These are phyloP conservation scores for Amphipyra tragopoginis DNA, from an alignment of 2,888 invertebrate genomes.

Conservation along the genomic window DNA sequence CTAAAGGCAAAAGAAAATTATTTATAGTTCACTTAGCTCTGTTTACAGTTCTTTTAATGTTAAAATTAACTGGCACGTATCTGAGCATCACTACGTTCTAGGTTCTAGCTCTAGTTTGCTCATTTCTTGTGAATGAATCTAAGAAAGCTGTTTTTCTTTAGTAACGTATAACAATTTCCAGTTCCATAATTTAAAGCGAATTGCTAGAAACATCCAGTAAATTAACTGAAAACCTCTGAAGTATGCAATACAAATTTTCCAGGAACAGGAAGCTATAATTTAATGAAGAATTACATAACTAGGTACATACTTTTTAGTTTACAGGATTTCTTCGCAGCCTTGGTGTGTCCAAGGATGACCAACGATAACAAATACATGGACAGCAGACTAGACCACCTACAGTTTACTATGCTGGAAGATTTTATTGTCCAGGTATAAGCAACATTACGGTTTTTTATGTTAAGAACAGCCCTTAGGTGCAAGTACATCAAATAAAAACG, in stretches of 20 bases:
- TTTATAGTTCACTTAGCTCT: no score
- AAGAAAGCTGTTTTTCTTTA: neutral
- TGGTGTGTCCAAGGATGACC: conserved; percentile 80
- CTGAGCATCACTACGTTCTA: no score
- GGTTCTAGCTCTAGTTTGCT: no score
- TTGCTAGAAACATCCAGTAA: conserved; percentile 25
- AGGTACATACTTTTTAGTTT: conserved; percentile 66
- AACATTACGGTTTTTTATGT: no score
- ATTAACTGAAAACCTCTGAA: neutral
- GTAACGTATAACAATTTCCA: neutral
- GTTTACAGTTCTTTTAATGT: no score
- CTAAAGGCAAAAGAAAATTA: no score
- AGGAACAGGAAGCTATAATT: neutral
- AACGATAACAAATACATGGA: conserved; percentile 63
- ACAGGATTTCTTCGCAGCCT: conserved; percentile 79
- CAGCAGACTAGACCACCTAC: conserved; percentile 64
- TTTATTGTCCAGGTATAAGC: conserved; percentile 76
- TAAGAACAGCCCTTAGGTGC: no score
- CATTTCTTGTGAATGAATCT: no score
- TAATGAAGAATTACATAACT: neutral
- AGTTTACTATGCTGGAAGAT: conserved; percentile 70
- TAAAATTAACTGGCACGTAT: no score
- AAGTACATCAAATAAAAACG: no score
- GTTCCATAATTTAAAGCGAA: conserved; percentile 23
- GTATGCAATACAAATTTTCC: conserved; percentile 15